Base-by-base conservation (phyloP, 2,113 vertebrate genomes). In the Dipodomys stephensi region DNA sequence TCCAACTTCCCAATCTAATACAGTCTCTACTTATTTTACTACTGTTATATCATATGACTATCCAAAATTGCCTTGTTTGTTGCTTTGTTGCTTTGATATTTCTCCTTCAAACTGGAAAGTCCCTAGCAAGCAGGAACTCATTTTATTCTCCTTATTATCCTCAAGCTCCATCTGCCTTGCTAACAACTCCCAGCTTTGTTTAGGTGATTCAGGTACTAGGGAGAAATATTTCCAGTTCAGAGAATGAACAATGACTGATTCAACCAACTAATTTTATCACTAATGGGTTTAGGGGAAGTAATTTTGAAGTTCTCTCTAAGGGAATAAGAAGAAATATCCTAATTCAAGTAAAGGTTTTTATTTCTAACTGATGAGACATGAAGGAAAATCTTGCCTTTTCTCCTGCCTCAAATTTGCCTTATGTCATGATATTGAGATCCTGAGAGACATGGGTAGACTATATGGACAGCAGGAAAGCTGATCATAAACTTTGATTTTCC, bases 331-430 rank as follows among this genome's bases (percentile, higher is more conserved):
- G 65, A 44, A 46, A 65, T 62, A 9, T 77, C 74, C 82, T 77
- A 87, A 88, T 80, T 94, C 27, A 86, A 35, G 39, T 73, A 91
- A n/a, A 44, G 30, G 13, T 65, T 94, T 90, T 82, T 83, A 60
- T 65, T 27, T 32, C 60, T 46, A 22, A 80, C 35, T 72, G 16
- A 53, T 64, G 11, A 92, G 73, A 88, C 64, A 62, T 7, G 7
- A 85, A 93, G 65, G 77, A 67, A 94, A 94, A 93, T 12, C 16
- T 8, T n/a, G 69, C 18, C 28, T 32, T 83, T 90, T 65, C 49
- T 80, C 49, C 73, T 77, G 20, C 15, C 68, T 92, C 88, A n/a
- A n/a, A 57, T 57, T 57, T 57, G 53, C 53, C 53, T 57, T 39
- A 39, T 39, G 39, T 39, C 39, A 3, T 23, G 13, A 65, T 18